A percentile compares a stretch with the other conserved stretches of the same genome.
Conservation (phyloP, 2,113 vertebrate genomes). For the Emydocephalus ijimae region DNA sequence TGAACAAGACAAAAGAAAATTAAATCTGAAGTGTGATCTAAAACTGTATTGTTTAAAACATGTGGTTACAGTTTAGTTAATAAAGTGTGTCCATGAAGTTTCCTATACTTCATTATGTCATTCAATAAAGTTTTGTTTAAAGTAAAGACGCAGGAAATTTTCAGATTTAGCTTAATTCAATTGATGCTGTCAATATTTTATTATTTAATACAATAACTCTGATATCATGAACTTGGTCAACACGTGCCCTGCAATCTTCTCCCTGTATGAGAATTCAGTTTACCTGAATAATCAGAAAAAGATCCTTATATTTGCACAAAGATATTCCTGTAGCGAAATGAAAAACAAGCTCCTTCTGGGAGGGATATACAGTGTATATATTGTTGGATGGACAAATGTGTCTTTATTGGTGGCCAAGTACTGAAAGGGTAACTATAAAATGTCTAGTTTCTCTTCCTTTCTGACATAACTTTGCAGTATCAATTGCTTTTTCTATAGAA, state of each 20-base stretch:
- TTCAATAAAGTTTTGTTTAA: slow-evolving; percentile 38
- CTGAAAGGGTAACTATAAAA: background rate
- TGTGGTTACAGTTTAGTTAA: slow-evolving; percentile 27
- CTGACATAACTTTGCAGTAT: background rate
- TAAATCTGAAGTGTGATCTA: slow-evolving; percentile 29
- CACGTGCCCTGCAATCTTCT: background rate
- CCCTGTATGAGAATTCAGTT: background rate
- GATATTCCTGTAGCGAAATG: background rate
- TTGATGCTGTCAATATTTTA: slow-evolving; percentile 15
- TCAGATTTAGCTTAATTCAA: slow-evolving; percentile 25
- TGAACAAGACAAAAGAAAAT: slow-evolving; percentile 32
- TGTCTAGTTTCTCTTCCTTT: background rate
- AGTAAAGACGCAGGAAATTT: slow-evolving; percentile 29
- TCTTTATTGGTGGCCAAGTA: background rate
- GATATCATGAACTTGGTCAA: background rate
- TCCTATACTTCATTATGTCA: background rate
- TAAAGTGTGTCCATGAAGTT: slow-evolving; percentile 7
- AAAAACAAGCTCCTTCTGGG: background rate
- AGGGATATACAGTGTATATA: background rate
- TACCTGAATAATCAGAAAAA: background rate
- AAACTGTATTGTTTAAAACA: slow-evolving; percentile 27
- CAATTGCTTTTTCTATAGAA: background rate
- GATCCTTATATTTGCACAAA: background rate
- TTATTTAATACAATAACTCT: background rate
- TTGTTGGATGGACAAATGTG: background rate